A percentile compares a stretch with the other conserved stretches of the same genome.
phyloP scores from a whole-genome alignment of 2,113 vertebrate genomes.

The Alethe castanea region DNA sequence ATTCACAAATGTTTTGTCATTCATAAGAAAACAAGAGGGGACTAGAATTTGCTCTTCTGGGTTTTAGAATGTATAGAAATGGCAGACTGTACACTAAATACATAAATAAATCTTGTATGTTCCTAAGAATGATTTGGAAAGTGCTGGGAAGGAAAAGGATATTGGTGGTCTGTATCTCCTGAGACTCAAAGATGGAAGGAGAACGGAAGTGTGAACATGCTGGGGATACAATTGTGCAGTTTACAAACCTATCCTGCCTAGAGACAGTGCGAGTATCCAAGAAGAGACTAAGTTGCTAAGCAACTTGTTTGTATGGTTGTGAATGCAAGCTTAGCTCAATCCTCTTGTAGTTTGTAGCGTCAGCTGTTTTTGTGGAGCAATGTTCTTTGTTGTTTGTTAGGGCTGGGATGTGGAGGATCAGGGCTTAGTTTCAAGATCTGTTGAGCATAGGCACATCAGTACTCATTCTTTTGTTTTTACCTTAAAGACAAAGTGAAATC shows the following conservation, averaged over 20 bases:
- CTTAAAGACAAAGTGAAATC: slow-evolving; percentile 94
- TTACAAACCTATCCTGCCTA: not conserved
- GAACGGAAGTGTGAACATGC: not conserved
- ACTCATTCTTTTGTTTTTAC: not conserved
- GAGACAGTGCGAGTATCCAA: not conserved
- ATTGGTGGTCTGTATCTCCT: not conserved
- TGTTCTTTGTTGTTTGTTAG: not conserved
- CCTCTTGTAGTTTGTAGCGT: not conserved
- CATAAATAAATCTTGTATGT: not conserved
- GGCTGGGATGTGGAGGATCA: not conserved
- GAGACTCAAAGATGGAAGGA: not conserved
- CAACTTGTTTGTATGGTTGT: not conserved
- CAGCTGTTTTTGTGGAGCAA: not conserved
- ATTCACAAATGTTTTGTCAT: not conserved
- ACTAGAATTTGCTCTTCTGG: not conserved
- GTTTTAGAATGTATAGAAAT: not conserved
- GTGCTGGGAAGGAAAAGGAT: not conserved
- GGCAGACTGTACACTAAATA: not conserved
- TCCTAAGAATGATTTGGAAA: not conserved
- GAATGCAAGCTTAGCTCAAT: not conserved
- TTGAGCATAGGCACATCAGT: not conserved
- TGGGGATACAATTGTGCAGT: not conserved
- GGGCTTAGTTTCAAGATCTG: not conserved
- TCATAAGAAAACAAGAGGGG: not conserved
- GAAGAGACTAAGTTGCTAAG: not conserved